phyloP scores from a whole-genome alignment of 2,113 vertebrate genomes.

The Anguilla rostrata region DNA sequence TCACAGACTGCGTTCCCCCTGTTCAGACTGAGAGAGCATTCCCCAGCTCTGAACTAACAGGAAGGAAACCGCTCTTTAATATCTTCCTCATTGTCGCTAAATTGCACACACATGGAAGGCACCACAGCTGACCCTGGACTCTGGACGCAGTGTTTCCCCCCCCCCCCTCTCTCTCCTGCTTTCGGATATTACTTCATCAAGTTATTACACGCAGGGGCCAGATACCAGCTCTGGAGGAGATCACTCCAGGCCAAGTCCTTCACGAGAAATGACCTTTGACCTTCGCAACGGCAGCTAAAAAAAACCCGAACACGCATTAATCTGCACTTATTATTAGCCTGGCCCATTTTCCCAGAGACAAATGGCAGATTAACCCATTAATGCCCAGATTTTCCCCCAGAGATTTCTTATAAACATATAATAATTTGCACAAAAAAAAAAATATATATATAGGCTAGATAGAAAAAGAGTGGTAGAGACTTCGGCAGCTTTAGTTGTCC shows the following conservation, averaged over 20 bases:
- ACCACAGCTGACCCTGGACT: background rate
- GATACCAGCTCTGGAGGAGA: background rate
- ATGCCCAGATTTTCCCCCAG: too few species aligned
- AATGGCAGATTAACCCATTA: background rate
- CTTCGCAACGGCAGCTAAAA: background rate
- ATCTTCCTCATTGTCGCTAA: conserved; percentile 9
- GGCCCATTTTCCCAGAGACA: background rate
- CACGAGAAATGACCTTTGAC: background rate
- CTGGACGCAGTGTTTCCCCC: background rate
- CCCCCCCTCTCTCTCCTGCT: background rate
- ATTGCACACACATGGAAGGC: background rate
- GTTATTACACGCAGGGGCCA: background rate
- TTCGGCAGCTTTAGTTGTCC: too few species aligned
- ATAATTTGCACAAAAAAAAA: too few species aligned
- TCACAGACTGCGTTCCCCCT: background rate
- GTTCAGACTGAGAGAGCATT: background rate
- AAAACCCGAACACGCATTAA: background rate
- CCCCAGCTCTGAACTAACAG: background rate
- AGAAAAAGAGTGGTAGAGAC: too few species aligned
- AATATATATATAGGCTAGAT: too few species aligned
- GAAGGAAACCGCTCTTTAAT: conserved; percentile 8
- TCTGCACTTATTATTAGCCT: background rate
- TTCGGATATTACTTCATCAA: background rate
- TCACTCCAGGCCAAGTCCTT: background rate
- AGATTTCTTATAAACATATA: too few species aligned